Percentiles rank a stretch among this genome's conserved stretches.
phyloP scores from a whole-genome alignment of 2,888 invertebrate species.

The Dolichomitus sp. region DNA sequence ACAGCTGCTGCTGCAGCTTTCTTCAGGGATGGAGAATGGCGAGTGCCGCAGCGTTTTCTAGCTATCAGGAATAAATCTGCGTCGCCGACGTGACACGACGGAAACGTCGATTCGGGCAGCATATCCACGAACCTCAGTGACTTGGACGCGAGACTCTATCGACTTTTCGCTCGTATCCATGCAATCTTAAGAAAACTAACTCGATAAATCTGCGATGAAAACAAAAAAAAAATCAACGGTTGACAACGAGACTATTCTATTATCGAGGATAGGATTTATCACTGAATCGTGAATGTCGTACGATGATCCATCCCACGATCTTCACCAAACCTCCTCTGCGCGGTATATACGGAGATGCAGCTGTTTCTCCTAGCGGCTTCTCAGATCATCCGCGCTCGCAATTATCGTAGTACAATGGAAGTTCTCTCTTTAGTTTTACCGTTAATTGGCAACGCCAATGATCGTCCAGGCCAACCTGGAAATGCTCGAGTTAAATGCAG shows the following conservation, averaged over 20 bases:
- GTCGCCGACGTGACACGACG: slow-evolving; percentile 61
- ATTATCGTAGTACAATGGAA: slow-evolving; percentile 47
- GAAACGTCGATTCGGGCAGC: slow-evolving; percentile 63
- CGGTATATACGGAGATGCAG: background rate
- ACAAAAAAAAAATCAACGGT: slow-evolving; percentile 10
- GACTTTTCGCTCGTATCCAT: slow-evolving; percentile 25
- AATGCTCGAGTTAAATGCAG: slow-evolving; percentile 1
- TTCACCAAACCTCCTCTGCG: slow-evolving; percentile 3
- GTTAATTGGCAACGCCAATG: slow-evolving; percentile 55
- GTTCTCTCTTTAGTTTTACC: slow-evolving; percentile 34
- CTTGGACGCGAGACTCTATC: slow-evolving; percentile 30
- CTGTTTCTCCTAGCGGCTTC: slow-evolving; percentile 30
- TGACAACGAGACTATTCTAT: slow-evolving; percentile 40
- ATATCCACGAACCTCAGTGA: slow-evolving; percentile 20
- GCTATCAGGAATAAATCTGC: slow-evolving; percentile 64
- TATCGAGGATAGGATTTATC: slow-evolving; percentile 36
- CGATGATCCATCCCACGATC: slow-evolving; percentile 60
- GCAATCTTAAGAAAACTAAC: slow-evolving; percentile 21
- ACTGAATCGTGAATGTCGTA: slow-evolving; percentile 59
- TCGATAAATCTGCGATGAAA: slow-evolving; percentile 56
- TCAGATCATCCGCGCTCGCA: slow-evolving; percentile 32
- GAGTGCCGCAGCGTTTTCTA: slow-evolving; percentile 23
- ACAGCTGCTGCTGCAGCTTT: slow-evolving; percentile 19
- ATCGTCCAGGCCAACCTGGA: slow-evolving; percentile 26
- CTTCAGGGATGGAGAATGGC: slow-evolving; percentile 30